Evolutionary conservation across 2,113 vertebrate species (phyloP), one percentile per base, ranked within the genome.

Genomic region (Gopherus evgoodei): DNA sequence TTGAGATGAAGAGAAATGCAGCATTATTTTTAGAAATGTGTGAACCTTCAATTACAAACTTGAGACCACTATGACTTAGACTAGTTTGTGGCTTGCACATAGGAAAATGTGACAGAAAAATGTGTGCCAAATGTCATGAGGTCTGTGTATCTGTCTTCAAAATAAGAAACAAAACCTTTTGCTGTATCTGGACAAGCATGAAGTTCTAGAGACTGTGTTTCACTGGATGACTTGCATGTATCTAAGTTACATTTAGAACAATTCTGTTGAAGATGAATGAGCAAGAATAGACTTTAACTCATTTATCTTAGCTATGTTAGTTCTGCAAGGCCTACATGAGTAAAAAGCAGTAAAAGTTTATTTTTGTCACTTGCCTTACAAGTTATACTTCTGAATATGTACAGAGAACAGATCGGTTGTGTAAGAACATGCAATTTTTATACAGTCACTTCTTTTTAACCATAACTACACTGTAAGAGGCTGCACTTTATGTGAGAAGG

Each of bases 291-390:
- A 57, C 87, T n/a, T 53, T 87, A 81, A 53, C 44, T 69, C 84
- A 83, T 78, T 92, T 85, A 44, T 19, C 50, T 91, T 88, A 93
- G 29, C n/a, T 1, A 1, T 85, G 29, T 27, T n/a, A 72, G 38
- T 95, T 97, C 90, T 84, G 14, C 84, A 89, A 94, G 19, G 42
- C 42, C 72, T 24, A 76, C 6, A 13, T 76, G 42, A 76, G n/a
- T 38, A 76, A 76, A 75, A 76, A 44, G 42, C 5, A 42, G 72
- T 44, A 42, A 76, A 76, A 6, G 38, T 22, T 38, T 24, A 44
- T 76, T 76, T 76, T 76, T 76, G 38, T 44, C 19, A 42, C 72
- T 76, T 76, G 42, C 19, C 72, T 44, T 76, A 76, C 11, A 9
- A 76, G 42, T 42, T 76, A 25, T 54, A 16, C 31, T 90, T 94